Evolutionary conservation across 2,113 vertebrate genomes (phyloP).

Genomic region (Epinephelus lanceolatus): DNA sequence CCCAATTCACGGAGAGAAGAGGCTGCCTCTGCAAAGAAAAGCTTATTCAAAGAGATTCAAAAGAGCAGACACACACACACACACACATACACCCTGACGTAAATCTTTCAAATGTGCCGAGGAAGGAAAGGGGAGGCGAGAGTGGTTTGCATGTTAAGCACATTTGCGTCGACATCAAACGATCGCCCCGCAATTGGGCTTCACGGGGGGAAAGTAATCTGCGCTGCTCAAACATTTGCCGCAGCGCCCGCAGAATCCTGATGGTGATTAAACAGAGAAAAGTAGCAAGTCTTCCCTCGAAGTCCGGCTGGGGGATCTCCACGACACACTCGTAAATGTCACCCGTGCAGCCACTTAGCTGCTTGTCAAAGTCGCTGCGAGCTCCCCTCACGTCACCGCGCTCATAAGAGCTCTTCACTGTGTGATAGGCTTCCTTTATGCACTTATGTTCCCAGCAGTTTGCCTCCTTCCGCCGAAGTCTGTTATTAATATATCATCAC

Average conservation of each 20-base stretch:
- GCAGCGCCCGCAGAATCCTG: constrained; percentile 60
- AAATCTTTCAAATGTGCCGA: constrained; percentile 70
- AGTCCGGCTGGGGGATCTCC: constrained; percentile 59
- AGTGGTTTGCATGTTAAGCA: constrained; percentile 68
- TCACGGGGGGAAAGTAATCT: constrained; percentile 63
- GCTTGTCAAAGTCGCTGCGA: constrained; percentile 54
- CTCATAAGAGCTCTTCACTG: constrained; percentile 55
- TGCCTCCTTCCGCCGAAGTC: constrained; percentile 33
- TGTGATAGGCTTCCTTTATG: constrained; percentile 40
- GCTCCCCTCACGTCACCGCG: constrained; percentile 33
- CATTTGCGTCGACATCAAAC: constrained; percentile 74
- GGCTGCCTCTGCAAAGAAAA: constrained; percentile 61
- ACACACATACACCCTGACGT: constrained; percentile 50
- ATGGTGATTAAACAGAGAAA: constrained; percentile 70
- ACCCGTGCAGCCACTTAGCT: constrained; percentile 54
- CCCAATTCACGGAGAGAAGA: constrained; percentile 69
- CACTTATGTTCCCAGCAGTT: constrained; percentile 55
- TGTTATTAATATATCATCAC: constrained; percentile 71
- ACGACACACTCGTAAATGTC: constrained; percentile 73
- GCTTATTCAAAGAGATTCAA: constrained; percentile 76
- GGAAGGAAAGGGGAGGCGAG: constrained; percentile 31
- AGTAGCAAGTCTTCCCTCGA: constrained; percentile 26
- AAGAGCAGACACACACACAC: constrained; percentile 36
- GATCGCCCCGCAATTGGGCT: constrained; percentile 50
- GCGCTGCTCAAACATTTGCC: constrained; percentile 73